These are phyloP conservation scores for Cololabis saira DNA, from an alignment of 2,113 vertebrate genomes.

Conservation along the genomic window DNA sequence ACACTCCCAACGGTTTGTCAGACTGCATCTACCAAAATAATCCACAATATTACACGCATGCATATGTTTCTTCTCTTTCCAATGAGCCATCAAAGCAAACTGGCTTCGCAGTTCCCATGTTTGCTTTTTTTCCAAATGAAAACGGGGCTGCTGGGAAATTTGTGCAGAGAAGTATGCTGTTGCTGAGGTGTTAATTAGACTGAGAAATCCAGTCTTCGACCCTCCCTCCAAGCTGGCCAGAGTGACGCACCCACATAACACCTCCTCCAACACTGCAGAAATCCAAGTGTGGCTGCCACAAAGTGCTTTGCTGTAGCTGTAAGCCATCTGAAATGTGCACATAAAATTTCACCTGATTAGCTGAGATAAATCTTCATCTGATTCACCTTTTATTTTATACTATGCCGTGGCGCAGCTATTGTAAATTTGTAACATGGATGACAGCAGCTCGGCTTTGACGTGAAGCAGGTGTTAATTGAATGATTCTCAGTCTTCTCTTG, in stretches of 20 bases:
- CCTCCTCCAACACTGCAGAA: conserved; percentile 36
- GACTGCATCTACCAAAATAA: conserved; percentile 24
- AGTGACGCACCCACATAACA: conserved; percentile 43
- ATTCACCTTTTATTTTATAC: conserved; percentile 12
- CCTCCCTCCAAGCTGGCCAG: conserved; percentile 53
- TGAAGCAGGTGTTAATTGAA: conserved; percentile 37
- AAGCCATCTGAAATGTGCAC: conserved; percentile 52
- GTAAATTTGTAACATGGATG: conserved; percentile 21
- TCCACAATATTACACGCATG: conserved; percentile 8
- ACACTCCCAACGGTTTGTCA: conserved; percentile 3
- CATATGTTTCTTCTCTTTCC: background rate
- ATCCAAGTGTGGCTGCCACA: conserved; percentile 33
- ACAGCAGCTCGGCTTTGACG: conserved; percentile 23
- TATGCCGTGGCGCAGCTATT: background rate
- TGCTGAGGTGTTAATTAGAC: conserved; percentile 69
- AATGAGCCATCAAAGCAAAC: conserved; percentile 26
- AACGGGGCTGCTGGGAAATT: conserved; percentile 45
- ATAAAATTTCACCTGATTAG: conserved; percentile 53
- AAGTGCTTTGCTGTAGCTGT: conserved; percentile 45
- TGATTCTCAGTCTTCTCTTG: conserved; percentile 41
- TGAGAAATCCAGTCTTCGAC: conserved; percentile 60
- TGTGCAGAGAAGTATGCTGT: conserved; percentile 53
- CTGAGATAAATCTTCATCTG: conserved; percentile 47
- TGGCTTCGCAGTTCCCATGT: conserved; percentile 35
- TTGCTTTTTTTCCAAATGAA: conserved; percentile 29